Base-by-base conservation (phyloP, 1,140 invertebrate genomes). In the Phthorimaea operculella region DNA sequence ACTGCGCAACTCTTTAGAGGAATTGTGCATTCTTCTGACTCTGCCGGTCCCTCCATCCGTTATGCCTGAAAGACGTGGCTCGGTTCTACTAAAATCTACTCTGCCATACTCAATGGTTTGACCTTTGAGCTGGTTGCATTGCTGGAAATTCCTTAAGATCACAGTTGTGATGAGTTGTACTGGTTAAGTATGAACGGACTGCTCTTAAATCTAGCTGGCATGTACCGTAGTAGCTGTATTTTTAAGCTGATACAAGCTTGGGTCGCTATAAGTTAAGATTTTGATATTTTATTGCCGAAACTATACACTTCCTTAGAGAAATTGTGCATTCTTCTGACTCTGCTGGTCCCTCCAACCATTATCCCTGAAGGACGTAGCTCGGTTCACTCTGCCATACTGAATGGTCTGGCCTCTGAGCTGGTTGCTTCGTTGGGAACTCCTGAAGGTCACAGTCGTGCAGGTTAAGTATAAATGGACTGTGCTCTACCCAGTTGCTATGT, bases 391-490 rank as follows among this genome's bases (percentile, higher is more conserved):
- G 7, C 70, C 72, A 51, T 70, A 72, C 51, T 75, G 76, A 7
- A 68, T 62, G 49, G 34, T 68, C 0, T 62, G 62, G 16, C 54
- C 44, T 0, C 48, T 61, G 1, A 61, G 44, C 33, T 69, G 68
- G 18, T 69, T 69, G 57, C 67, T 71, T 7, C 6, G 6, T 6
- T 34, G 33, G 52, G 72, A 76, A 54, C 76, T 79, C 12, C 79
- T 59, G 49, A 77, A 79, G 0, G 79, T 83, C 0, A 78, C 71
- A 0, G 79, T 81, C 7, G 75, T 83, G 39, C 68, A 75, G 0
- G 76, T 78, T 1, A n/a, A n/a, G n/a, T n/a, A n/a, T n/a, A n/a
- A n/a, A n/a, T n/a, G n/a, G n/a, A n/a, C n/a, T n/a, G n/a, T n/a
- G n/a, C n/a, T n/a, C n/a, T n/a, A n/a, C n/a, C n/a, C n/a, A n/a